Conservation (phyloP, 2,113 vertebrate genomes). For the Holacanthus passer region DNA sequence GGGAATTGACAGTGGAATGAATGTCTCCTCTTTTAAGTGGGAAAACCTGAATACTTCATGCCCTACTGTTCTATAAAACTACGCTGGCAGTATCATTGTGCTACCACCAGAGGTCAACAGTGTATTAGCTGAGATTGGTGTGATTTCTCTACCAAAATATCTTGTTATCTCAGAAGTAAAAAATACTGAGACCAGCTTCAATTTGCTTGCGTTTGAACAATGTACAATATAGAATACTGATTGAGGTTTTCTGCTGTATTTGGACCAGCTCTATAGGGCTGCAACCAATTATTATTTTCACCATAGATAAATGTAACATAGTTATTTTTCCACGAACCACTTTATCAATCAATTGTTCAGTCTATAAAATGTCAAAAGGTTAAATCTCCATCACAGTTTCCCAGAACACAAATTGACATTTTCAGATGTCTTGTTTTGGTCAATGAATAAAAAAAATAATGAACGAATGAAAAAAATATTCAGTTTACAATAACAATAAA, state of each 20-base stretch:
- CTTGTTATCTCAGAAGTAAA: not conserved
- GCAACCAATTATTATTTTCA: not conserved
- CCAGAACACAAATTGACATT: not conserved
- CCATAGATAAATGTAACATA: not conserved
- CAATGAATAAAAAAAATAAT: no score
- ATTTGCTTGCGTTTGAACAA: not conserved
- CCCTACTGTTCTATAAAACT: not conserved
- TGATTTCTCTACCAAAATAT: not conserved
- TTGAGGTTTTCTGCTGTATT: not conserved
- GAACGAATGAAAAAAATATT: no score
- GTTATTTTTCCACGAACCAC: not conserved
- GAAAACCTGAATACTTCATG: not conserved
- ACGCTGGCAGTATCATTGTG: not conserved
- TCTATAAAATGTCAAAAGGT: not conserved
- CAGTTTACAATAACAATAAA: not conserved
- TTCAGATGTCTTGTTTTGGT: not conserved
- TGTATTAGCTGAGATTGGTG: slow-evolving; percentile 17
- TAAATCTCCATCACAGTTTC: not conserved
- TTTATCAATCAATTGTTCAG: not conserved
- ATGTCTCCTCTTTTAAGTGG: not conserved
- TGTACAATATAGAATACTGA: not conserved
- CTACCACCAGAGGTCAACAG: slow-evolving; percentile 67
- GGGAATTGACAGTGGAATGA: not conserved
- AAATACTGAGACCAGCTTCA: not conserved
- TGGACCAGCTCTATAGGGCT: not conserved